These are phyloP conservation scores for Huso huso DNA, from an alignment of 2,797 vertebrate species.

Conservation along the genomic window DNA sequence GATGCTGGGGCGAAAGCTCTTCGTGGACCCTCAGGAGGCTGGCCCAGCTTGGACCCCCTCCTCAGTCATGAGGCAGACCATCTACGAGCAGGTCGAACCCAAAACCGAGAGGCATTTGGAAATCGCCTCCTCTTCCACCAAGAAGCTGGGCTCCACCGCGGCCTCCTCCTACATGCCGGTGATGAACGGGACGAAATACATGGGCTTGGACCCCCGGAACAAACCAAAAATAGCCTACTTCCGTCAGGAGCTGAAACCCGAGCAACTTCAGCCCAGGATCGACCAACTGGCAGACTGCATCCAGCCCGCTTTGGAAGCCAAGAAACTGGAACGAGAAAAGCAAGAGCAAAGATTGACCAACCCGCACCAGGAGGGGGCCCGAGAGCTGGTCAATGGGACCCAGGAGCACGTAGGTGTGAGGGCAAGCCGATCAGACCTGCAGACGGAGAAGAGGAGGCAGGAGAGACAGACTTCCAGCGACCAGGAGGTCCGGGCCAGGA, in stretches of 20 bases:
- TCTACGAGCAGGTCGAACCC: conserved; percentile 65
- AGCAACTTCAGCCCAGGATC: conserved; percentile 76
- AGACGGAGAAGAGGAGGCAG: conserved; percentile 65
- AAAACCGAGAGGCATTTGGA: conserved; percentile 46
- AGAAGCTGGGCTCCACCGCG: conserved; percentile 47
- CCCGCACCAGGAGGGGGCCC: conserved; percentile 55
- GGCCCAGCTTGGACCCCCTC: conserved; percentile 38
- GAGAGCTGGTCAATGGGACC: conserved; percentile 49
- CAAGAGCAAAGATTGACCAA: conserved; percentile 38
- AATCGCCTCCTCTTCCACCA: conserved; percentile 40
- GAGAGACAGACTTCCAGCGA: conserved; percentile 64
- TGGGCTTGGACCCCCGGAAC: conserved; percentile 41
- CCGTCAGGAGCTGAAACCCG: conserved; percentile 67
- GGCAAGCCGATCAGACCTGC: conserved; percentile 60
- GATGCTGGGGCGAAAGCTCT: conserved; percentile 78
- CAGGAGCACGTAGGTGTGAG: conserved; percentile 61
- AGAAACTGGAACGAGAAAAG: conserved; percentile 35
- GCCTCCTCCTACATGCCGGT: conserved; percentile 51
- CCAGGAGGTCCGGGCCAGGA: conserved; percentile 56
- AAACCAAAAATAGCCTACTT: conserved; percentile 57
- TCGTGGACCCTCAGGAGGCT: conserved; percentile 69
- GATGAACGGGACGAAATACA: conserved; percentile 49
- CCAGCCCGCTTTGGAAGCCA: conserved; percentile 48
- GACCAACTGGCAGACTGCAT: conserved; percentile 71
- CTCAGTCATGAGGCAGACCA: conserved; percentile 61